These are phyloP conservation scores for Beroe ovata DNA, from an alignment of 37 sponge, comb jelly and placozoan genomes.

Conservation along the genomic window DNA sequence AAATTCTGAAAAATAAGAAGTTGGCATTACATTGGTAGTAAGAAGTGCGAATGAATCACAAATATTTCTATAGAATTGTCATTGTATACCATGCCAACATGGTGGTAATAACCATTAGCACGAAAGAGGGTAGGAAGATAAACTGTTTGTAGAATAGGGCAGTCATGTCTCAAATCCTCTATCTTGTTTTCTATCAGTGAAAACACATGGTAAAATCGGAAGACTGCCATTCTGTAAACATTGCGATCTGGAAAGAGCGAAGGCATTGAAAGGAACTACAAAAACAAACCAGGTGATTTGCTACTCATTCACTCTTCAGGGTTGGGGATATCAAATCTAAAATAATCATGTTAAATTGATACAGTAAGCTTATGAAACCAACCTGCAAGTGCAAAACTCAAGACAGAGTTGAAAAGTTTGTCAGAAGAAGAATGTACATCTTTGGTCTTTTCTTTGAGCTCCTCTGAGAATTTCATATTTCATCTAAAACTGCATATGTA, in stretches of 20 bases:
- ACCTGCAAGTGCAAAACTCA: slow-evolving; percentile 38
- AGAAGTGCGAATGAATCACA: no score
- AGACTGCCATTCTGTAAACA: slow-evolving; percentile 57
- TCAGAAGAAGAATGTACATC: slow-evolving; percentile 44
- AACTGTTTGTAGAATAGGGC: neutral
- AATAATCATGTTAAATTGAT: no score
- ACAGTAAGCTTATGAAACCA: no score
- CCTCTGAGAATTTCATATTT: slow-evolving; percentile 42
- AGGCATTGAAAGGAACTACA: neutral
- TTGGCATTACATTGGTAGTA: no score
- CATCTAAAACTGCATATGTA: neutral
- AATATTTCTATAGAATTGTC: no score
- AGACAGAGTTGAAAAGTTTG: slow-evolving; percentile 49
- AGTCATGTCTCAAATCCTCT: slow-evolving; percentile 25
- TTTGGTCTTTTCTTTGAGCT: neutral
- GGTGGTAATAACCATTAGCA: no score
- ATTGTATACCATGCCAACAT: no score
- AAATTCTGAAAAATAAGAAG: slow-evolving; percentile 20
- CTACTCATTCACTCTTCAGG: no score
- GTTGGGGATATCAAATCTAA: no score
- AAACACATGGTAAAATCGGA: slow-evolving; percentile 32
- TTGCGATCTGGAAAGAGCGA: slow-evolving; percentile 8
- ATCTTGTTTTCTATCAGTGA: slow-evolving; percentile 18
- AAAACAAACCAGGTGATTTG: neutral
- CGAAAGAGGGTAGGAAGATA: slow-evolving; percentile 46